Base-by-base conservation (phyloP, 1,140 invertebrate genomes). In the Eueides isabella region DNA sequence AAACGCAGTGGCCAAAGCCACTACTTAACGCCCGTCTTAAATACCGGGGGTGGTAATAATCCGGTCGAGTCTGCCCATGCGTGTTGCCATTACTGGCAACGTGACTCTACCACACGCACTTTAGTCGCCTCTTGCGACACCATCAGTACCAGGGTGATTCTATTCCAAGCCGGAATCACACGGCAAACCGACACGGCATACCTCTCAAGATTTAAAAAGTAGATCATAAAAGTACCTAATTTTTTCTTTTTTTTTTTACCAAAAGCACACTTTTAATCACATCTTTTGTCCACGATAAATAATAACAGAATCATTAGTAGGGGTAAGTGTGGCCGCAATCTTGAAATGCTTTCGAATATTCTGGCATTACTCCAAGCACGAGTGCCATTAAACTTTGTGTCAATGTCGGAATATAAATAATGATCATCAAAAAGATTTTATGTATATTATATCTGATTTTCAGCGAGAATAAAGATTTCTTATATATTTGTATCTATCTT, bases 301-400 rank as follows among this genome's bases (percentile, higher is more conserved):
- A 70, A 70, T 33, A 70, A 55, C 68, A 48, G 61, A 70, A 38
- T 61, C 61, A 71, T 71, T 71, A 71, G 33, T 41, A 55, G 61
- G 26, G 62, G 61, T 64, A 63, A 71, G 55, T 69, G 61, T 67
- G 55, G 33, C 67, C 61, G 67, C 61, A 68, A 62, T 74, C 61
- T 69, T 67, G 72, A 74, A 74, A 67, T 55, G 66, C 65, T 48
- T 74, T 74, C 66, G 66, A 74, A 74, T 74, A 30, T 67, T 74
- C 61, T 74, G 72, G 72, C 72, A 19, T 63, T 64, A 29, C 33
- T 74, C 72, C 72, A 74, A 71, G 33, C 38, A 63, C 31, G 61
- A 71, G 69, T 38, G 62, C 31, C 38, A 61, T 29, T 71, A 61
- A 71, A 63, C 31, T 41, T 30, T 28, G 61, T 41, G 69, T 63